Percentiles rank a stretch among this genome's conserved stretches.
Evolutionary conservation across 2,113 vertebrate species (phyloP).

Genomic region (Notarius lentiginosus): DNA sequence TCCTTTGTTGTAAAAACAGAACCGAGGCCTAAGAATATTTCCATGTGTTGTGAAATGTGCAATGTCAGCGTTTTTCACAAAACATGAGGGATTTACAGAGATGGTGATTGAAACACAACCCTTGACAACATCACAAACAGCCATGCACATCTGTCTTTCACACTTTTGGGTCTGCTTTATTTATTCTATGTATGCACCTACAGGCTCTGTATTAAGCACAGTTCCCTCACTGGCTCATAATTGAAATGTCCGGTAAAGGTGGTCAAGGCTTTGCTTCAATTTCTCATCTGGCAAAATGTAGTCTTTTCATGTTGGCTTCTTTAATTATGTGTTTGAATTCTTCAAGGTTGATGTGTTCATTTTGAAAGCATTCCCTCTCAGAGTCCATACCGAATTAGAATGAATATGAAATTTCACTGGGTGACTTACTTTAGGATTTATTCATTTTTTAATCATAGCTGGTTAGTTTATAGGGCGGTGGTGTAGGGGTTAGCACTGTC

Average conservation of each 20-base stretch:
- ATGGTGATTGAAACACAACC: not conserved
- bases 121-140: slow-evolving; percentile 12
- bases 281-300: not conserved
- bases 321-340: not conserved
- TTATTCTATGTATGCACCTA: not conserved
- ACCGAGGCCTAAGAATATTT: not conserved
- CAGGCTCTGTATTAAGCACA: not conserved
- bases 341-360: not conserved
- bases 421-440: not conserved
- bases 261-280: not conserved
- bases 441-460: not conserved
- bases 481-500: no score
- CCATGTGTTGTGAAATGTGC: not conserved
- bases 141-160: slow-evolving; percentile 3
- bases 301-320: not conserved
- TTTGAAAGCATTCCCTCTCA: not conserved
- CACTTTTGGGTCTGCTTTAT: not conserved
- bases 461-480: no score
- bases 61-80: not conserved
- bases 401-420: not conserved
- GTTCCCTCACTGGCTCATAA: not conserved
- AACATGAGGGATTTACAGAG: not conserved
- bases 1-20: not conserved
- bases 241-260: not conserved
- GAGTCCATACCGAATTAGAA: not conserved